Conservation (phyloP, 2,888 invertebrate species). For the Aphodius sticticus region DNA sequence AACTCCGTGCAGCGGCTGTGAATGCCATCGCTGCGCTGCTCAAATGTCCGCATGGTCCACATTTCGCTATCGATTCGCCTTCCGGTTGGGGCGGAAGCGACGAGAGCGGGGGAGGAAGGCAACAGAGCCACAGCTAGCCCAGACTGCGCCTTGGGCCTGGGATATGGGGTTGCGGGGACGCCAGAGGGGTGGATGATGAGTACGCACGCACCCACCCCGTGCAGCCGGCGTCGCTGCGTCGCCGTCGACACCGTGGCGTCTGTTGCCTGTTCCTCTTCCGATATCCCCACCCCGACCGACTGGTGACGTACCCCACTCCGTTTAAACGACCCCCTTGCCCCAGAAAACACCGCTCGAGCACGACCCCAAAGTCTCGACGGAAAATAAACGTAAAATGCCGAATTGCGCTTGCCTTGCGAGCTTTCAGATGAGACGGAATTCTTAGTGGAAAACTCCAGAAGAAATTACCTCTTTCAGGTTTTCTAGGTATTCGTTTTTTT, state of each 20-base stretch:
- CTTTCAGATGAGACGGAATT: neutral
- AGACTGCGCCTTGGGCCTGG: neutral
- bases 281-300: constrained; percentile 39
- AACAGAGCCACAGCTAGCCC: constrained; percentile 8
- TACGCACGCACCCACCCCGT: constrained; percentile 41
- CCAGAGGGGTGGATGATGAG: constrained; percentile 36
- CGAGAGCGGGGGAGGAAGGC: constrained; percentile 36
- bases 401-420: neutral
- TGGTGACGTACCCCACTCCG: neutral
- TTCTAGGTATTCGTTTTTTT: neutral
- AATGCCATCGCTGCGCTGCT: neutral
- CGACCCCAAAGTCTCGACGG: neutral
- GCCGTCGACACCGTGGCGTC: constrained; percentile 45
- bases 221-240: constrained; percentile 43
- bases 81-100: constrained; percentile 38
- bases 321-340: neutral
- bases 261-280: constrained; percentile 35
- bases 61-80: constrained; percentile 46
- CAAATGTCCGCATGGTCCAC: constrained; percentile 45
- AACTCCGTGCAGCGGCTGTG: neutral
- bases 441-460: neutral
- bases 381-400: neutral
- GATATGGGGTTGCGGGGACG: constrained; percentile 31
- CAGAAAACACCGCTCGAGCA: neutral
- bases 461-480: neutral